Conservation (phyloP, 2,113 vertebrate genomes). For the Albula goreensis region DNA sequence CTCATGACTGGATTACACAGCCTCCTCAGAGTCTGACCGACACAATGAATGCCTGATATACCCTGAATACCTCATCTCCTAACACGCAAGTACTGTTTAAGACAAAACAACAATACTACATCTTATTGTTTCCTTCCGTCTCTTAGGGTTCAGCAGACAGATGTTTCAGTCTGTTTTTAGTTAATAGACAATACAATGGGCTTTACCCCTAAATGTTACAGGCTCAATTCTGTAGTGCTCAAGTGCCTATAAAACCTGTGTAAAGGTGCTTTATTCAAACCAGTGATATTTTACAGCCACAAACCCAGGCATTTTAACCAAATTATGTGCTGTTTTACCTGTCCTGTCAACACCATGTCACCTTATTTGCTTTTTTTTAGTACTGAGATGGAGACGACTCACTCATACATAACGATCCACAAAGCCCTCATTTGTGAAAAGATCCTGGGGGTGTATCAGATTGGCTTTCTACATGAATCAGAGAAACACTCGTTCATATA, state of each 20-base stretch:
- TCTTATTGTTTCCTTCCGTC: too few relatives aligned
- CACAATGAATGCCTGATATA: not conserved
- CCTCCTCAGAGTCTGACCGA: slow-evolving; percentile 16
- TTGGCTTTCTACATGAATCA: not conserved
- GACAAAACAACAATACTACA: too few relatives aligned
- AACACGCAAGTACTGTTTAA: not conserved
- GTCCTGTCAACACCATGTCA: too few relatives aligned
- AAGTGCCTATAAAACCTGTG: not conserved
- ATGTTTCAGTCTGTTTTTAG: too few relatives aligned
- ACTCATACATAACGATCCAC: too few relatives aligned
- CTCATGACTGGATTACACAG: slow-evolving; percentile 35
- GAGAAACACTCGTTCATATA: not conserved
- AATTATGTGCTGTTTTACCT: too few relatives aligned
- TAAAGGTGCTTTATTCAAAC: not conserved
- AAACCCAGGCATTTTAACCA: too few relatives aligned
- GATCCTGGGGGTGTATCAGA: not conserved
- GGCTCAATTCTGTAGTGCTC: not conserved
- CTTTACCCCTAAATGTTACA: not conserved
- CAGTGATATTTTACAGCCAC: too few relatives aligned
- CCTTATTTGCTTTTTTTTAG: not conserved
- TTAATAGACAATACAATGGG: too few relatives aligned
- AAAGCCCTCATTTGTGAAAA: too few relatives aligned
- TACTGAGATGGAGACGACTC: not conserved
- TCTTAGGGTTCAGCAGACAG: too few relatives aligned
- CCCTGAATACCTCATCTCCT: not conserved